Evolutionary conservation across 30 jellyfish, hydroid and myxozoan genomes (phyloP).

Genomic region (Morbakka virulenta): DNA sequence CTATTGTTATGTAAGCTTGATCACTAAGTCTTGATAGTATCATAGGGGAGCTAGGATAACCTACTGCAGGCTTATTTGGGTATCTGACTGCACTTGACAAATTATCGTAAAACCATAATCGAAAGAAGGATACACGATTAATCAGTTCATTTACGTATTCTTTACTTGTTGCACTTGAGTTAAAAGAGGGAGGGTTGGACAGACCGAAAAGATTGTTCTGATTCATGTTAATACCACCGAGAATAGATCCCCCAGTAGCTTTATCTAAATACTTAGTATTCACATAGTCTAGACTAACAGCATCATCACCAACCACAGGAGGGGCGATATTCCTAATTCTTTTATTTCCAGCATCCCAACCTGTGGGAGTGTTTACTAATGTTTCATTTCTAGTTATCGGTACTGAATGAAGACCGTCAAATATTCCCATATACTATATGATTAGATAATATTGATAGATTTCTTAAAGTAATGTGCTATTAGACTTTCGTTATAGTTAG

Average conservation of each 20-base stretch:
- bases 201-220: not conserved
- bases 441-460: not conserved
- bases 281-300: not conserved
- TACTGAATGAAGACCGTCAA: constrained; percentile 8
- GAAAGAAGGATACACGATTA: too few species aligned
- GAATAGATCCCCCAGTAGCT: not conserved
- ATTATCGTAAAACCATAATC: too few species aligned
- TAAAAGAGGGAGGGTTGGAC: constrained; percentile 15
- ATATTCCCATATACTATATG: constrained; percentile 12
- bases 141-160: too few species aligned
- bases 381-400: not conserved
- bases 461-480: constrained; percentile 1
- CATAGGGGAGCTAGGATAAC: too few species aligned
- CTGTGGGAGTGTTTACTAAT: not conserved
- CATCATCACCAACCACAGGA: constrained; percentile 8
- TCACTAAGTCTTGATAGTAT: too few species aligned
- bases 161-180: too few species aligned
- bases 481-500: constrained; percentile 6
- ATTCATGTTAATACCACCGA: constrained; percentile 9
- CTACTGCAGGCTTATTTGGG: too few species aligned
- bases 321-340: not conserved
- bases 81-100: too few species aligned
- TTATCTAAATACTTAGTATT: not conserved
- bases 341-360: not conserved
- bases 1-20: too few species aligned